Evolutionary conservation across 1,140 invertebrate genomes (phyloP), one percentile per base, ranked within the genome.

Genomic region (Anagrus nilaparvatae): DNA sequence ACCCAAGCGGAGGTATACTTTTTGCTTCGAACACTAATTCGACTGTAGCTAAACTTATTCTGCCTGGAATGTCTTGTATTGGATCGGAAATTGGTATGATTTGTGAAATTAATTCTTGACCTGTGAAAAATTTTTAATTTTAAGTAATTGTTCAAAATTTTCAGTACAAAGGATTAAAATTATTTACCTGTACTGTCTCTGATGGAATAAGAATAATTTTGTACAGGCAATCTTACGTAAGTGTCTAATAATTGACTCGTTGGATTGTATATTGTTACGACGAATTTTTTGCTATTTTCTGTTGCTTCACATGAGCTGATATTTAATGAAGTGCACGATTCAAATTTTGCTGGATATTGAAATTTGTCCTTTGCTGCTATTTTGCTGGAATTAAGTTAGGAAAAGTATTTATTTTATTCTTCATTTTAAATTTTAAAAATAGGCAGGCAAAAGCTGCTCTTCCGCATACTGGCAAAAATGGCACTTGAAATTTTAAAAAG

Each of bases 181-280:
- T n/a, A n/a, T n/a, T n/a, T n/a, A n/a, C n/a, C n/a, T 40, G 68
- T 65, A 31, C 69, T 71, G 63, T 82, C 80, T 14, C 63, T 65
- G 4, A 91, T 76, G 3, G 54, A 56, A 55, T 82, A 91, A 5
- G 64, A 61, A 8, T 60, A 56, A 28, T 68, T 71, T 2, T 59
- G 51, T 1, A 85, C 80, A 0, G 90, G 90, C 9, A 95, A 20
- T 12, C 82, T 70, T 8, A 91, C 67, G 49, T 77, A 79, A 28
- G 75, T 67, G 9, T 71, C 67, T 0, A 84, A 70, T 23, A 70
- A 58, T 27, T 77, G 73, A 37, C 80, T 81, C 7, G 85, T 53
- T 0, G 90, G 86, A 64, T 97, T 97, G 58, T 89, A 88, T 3
- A 90, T 52, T 0, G 81, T 77, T 0, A 88, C 69, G 2, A 79